phyloP scores from a whole-genome alignment of 1,140 invertebrate genomes.

The Pseudomyrmex sp. region DNA sequence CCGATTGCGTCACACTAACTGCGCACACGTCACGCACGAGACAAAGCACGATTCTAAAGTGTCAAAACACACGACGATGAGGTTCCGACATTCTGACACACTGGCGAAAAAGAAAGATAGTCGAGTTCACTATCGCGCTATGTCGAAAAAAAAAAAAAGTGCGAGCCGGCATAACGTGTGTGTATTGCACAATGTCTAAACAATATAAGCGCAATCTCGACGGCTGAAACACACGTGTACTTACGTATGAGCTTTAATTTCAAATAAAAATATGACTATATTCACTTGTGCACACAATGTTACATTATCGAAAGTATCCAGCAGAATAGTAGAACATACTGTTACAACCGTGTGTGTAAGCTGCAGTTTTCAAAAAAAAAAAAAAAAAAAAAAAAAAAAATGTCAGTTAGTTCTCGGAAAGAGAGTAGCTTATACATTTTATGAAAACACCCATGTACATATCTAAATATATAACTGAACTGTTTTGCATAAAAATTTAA shows the following conservation, averaged over 20 bases:
- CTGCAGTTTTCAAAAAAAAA: not conserved
- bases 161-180: not conserved
- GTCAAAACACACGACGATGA: conserved; percentile 71
- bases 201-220: conserved; percentile 53
- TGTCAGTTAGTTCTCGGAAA: too few relatives aligned
- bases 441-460: too few relatives aligned
- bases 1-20: conserved; percentile 74
- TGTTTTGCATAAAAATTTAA: not conserved
- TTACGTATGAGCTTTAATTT: not conserved
- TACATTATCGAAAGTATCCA: not conserved
- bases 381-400: too few relatives aligned
- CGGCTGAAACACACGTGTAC: not conserved
- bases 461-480: too few relatives aligned
- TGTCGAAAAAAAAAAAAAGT: conserved; percentile 39
- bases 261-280: not conserved
- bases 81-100: conserved; percentile 37
- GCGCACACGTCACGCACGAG: conserved; percentile 40
- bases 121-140: not conserved
- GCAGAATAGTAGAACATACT: too few relatives aligned
- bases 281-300: conserved; percentile 12
- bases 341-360: not conserved
- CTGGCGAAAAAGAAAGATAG: conserved; percentile 48
- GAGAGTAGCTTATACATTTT: too few relatives aligned
- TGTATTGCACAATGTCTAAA: conserved; percentile 60
- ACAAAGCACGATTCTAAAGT: conserved; percentile 74